Evolutionary conservation across 2,888 invertebrate species (phyloP).

Genomic region (Athalia rosae): DNA sequence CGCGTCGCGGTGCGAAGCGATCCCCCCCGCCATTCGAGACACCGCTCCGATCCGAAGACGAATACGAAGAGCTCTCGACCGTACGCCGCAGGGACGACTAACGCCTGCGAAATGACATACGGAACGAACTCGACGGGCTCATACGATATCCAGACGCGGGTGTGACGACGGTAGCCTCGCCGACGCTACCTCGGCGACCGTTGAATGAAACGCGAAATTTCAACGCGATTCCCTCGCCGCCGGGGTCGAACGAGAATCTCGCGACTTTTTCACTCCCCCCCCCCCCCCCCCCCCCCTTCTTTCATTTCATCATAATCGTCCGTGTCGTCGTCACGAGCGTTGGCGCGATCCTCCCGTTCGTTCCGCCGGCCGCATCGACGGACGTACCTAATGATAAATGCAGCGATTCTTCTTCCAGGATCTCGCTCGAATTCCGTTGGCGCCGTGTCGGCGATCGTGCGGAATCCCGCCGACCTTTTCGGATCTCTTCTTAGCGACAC

Average conservation of each 20-base stretch:
- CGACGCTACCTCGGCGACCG: slow-evolving; percentile 11
- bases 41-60: not conserved
- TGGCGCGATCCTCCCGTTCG: not conserved
- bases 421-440: slow-evolving; percentile 83
- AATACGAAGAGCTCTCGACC: too few relatives aligned
- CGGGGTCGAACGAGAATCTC: not conserved
- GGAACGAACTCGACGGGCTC: not conserved
- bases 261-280: not conserved
- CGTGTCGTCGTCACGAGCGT: not conserved
- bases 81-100: too few relatives aligned
- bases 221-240: slow-evolving; percentile 18
- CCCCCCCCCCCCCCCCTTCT: too few relatives aligned
- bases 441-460: slow-evolving; percentile 74
- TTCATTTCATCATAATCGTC: not conserved
- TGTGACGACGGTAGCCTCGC: not conserved
- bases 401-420: slow-evolving; percentile 72
- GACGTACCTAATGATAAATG: not conserved
- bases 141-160: not conserved
- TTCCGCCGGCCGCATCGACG: too few relatives aligned
- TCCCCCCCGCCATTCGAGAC: too few relatives aligned
- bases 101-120: not conserved
- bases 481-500: slow-evolving; percentile 77
- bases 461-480: slow-evolving; percentile 76
- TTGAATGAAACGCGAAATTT: slow-evolving; percentile 30
- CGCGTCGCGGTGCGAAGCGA: too few relatives aligned